Evolutionary conservation across 1,140 invertebrate genomes (phyloP).

Genomic region (Calephelis virginiensis): DNA sequence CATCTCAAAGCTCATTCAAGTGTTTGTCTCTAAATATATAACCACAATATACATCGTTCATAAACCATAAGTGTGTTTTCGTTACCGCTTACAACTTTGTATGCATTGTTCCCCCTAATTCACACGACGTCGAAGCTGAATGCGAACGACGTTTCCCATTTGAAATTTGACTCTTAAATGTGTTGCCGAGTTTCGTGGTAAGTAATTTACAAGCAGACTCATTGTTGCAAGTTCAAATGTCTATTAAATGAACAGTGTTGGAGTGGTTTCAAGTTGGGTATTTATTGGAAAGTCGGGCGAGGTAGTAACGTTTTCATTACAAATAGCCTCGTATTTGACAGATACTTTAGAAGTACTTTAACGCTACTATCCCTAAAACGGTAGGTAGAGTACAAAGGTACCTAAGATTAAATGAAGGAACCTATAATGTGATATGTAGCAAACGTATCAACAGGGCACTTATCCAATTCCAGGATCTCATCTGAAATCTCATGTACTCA

Average conservation of each 20-base stretch:
- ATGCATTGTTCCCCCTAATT: slow-evolving; percentile 39
- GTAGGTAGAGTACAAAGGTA: no score
- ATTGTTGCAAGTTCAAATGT: slow-evolving; percentile 3
- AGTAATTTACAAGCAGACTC: slow-evolving; percentile 6
- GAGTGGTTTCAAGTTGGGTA: slow-evolving; percentile 1
- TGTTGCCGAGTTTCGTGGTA: slow-evolving; percentile 4
- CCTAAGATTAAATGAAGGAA: no score
- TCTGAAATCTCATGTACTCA: no score
- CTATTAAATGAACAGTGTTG: slow-evolving; percentile 7
- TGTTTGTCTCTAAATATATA: neutral
- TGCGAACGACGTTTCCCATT: slow-evolving; percentile 32
- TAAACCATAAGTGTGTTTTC: slow-evolving; percentile 29
- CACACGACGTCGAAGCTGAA: slow-evolving; percentile 36
- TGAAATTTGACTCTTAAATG: slow-evolving; percentile 29
- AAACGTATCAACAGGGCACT: no score
- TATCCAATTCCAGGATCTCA: no score
- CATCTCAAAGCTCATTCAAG: no score
- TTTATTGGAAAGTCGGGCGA: neutral
- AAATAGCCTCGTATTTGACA: no score
- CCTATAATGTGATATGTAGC: no score
- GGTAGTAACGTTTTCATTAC: no score
- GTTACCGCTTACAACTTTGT: slow-evolving; percentile 31
- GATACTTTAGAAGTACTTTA: no score
- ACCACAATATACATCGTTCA: slow-evolving; percentile 23
- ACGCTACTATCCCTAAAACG: no score